These are phyloP conservation scores for Cyprinodon tularosa DNA, from an alignment of 2,113 vertebrate species.

Conservation along the genomic window DNA sequence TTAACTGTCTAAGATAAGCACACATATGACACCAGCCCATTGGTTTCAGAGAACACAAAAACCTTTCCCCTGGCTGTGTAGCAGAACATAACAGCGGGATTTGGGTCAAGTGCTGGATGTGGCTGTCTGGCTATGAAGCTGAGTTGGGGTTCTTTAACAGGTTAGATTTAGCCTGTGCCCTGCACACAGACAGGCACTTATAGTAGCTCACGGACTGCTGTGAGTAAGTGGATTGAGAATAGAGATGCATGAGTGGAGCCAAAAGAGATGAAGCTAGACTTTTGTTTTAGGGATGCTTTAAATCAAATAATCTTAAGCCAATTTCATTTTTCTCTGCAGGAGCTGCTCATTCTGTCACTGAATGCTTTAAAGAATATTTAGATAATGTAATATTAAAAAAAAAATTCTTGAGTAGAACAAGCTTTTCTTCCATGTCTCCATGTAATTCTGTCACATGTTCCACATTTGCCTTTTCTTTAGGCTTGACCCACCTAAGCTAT, in stretches of 20 bases:
- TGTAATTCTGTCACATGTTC: too few relatives aligned
- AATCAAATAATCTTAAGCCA: background rate
- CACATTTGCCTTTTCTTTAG: too few relatives aligned
- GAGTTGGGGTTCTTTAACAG: slow-evolving; percentile 68
- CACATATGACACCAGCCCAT: slow-evolving; percentile 5
- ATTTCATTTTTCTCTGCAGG: background rate
- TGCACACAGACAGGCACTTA: slow-evolving; percentile 43
- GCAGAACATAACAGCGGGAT: slow-evolving; percentile 35
- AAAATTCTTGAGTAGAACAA: slow-evolving; percentile 11
- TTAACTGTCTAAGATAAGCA: background rate
- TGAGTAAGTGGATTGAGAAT: slow-evolving; percentile 23
- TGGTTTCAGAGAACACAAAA: slow-evolving; percentile 36
- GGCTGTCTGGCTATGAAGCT: slow-evolving; percentile 36
- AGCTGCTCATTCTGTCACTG: background rate
- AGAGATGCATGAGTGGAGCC: slow-evolving; percentile 17
- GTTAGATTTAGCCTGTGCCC: slow-evolving; percentile 65
- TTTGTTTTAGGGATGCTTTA: slow-evolving; percentile 21
- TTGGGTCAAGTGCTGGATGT: slow-evolving; percentile 63
- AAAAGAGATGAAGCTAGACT: slow-evolving; percentile 9
- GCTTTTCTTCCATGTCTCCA: background rate
- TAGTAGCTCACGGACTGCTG: slow-evolving; percentile 37
- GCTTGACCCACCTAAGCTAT: too few relatives aligned
- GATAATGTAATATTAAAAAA: background rate
- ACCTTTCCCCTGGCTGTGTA: background rate
- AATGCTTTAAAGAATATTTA: background rate